Evolutionary conservation across 2,888 invertebrate species (phyloP).

Genomic region (Meghimatium bilineatum): DNA sequence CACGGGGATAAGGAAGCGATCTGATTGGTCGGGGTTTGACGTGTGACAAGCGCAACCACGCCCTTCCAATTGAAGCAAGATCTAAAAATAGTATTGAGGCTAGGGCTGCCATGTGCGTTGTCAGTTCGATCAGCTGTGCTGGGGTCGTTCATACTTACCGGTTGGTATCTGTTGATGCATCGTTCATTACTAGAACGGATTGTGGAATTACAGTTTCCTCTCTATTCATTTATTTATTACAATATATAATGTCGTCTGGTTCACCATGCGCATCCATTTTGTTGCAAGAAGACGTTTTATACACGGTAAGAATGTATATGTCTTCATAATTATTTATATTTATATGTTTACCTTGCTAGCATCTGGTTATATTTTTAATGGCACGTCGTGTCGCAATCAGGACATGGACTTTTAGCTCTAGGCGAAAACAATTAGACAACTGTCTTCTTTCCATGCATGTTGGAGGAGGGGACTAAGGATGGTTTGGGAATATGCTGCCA

Average conservation of each 20-base stretch:
- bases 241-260: not conserved
- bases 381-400: too few relatives aligned
- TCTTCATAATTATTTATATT: not conserved
- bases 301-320: not conserved
- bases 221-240: not conserved
- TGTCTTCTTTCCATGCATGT: too few relatives aligned
- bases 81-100: conserved; percentile 8
- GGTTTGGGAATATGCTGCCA: too few relatives aligned
- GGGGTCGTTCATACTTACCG: not conserved
- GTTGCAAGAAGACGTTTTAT: not conserved
- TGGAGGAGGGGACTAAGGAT: too few relatives aligned
- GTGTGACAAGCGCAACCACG: conserved; percentile 18
- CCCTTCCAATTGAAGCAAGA: conserved; percentile 26
- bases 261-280: not conserved
- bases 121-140: conserved; percentile 4
- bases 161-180: not conserved
- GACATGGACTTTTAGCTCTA: too few relatives aligned
- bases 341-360: not conserved
- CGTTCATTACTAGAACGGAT: not conserved
- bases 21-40: conserved; percentile 7
- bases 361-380: too few relatives aligned
- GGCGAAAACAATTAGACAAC: too few relatives aligned
- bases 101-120: not conserved
- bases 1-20: not conserved
- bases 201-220: not conserved